Conservation (phyloP, 2,797 vertebrate species). For the Cirrhinus molitorella region DNA sequence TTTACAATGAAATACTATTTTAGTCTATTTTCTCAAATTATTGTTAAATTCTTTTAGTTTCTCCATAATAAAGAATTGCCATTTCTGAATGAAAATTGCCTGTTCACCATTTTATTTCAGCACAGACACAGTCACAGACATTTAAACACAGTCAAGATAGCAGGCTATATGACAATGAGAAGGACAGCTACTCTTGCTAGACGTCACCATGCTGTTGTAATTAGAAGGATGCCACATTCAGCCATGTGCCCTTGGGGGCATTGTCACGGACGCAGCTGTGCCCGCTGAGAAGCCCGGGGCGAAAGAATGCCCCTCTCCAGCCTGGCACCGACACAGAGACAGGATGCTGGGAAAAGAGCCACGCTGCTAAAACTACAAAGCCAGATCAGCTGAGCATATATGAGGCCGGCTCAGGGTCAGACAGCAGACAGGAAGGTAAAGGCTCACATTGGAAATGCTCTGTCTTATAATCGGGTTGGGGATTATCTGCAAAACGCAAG, state of each 20-base stretch:
- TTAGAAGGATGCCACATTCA: constrained; percentile 69
- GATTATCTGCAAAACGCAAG: constrained; percentile 33
- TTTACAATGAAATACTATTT: too few species aligned
- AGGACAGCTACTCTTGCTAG: constrained; percentile 48
- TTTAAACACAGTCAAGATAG: constrained; percentile 26
- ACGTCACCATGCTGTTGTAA: constrained; percentile 58
- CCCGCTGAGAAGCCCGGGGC: constrained; percentile 73
- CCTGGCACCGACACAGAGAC: constrained; percentile 60
- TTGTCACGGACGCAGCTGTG: constrained; percentile 76
- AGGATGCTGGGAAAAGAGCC: constrained; percentile 45
- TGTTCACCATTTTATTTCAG: background rate
- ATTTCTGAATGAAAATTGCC: background rate
- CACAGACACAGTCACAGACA: background rate
- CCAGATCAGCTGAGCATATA: constrained; percentile 53
- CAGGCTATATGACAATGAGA: constrained; percentile 39
- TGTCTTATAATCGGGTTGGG: constrained; percentile 9
- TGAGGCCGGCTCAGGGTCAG: constrained; percentile 36
- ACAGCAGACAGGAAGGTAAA: constrained; percentile 34
- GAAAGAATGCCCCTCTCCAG: constrained; percentile 71
- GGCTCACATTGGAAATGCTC: constrained; percentile 26
- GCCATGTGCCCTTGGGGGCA: constrained; percentile 59
- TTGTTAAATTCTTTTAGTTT: background rate
- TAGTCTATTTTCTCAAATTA: too few species aligned
- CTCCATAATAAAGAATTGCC: background rate
- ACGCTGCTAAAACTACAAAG: constrained; percentile 46